Conservation (phyloP, 64 coral and sea anemone genomes). For the Actinia tenebrosa region DNA sequence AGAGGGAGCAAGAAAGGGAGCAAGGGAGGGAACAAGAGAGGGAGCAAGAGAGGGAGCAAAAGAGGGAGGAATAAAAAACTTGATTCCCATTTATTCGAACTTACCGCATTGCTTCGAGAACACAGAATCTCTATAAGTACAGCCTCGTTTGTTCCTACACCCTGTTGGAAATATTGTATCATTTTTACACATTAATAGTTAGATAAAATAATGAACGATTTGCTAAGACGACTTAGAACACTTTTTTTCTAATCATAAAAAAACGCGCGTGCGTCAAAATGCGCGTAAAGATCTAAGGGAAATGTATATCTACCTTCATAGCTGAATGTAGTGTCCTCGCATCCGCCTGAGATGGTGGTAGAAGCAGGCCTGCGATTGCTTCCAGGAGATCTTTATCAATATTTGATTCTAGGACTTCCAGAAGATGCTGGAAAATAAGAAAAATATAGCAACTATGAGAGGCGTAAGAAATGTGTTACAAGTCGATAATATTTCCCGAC, state of each 20-base stretch:
- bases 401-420: constrained; percentile 36
- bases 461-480: not conserved
- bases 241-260: too few species aligned
- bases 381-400: constrained; percentile 41
- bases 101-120: constrained; percentile 71
- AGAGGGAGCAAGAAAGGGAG: too few species aligned
- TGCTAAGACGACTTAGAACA: too few species aligned
- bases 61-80: too few species aligned
- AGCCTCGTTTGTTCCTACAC: constrained; percentile 70
- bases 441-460: not conserved
- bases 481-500: too few species aligned
- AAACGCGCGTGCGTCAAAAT: too few species aligned
- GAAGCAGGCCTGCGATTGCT: constrained; percentile 25
- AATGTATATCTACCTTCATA: constrained; percentile 44
- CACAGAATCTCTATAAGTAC: constrained; percentile 78
- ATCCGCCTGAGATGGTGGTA: constrained; percentile 31
- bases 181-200: too few species aligned
- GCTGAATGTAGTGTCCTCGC: constrained; percentile 34
- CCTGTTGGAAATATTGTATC: constrained; percentile 27
- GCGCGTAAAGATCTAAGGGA: too few species aligned
- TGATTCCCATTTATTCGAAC: not conserved
- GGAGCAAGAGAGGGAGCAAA: too few species aligned
- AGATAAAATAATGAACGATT: too few species aligned
- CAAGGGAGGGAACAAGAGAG: too few species aligned
- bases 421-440: not conserved